These are phyloP conservation scores for Sminthopsis crassicaudata DNA, from an alignment of 2,113 vertebrate genomes.

Conservation along the genomic window DNA sequence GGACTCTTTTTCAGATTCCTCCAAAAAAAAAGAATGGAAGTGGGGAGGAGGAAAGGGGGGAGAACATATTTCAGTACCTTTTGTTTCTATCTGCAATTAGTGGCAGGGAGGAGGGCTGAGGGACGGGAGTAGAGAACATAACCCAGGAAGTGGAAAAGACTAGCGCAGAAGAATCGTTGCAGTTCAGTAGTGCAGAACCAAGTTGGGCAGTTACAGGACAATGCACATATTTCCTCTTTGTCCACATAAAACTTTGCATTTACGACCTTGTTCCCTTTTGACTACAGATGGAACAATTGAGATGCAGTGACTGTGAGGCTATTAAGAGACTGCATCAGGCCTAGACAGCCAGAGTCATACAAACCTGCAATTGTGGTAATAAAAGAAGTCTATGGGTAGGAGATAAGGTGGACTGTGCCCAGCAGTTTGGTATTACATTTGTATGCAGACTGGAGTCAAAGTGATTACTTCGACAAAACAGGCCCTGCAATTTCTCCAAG, in stretches of 20 bases:
- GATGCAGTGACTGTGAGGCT: constrained; percentile 68
- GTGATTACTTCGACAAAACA: constrained; percentile 78
- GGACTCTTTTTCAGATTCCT: neutral
- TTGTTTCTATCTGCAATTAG: constrained; percentile 29
- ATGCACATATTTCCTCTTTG: neutral
- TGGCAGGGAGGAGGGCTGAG: neutral
- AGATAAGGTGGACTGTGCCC: constrained; percentile 70
- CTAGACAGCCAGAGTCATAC: constrained; percentile 69
- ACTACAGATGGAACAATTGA: constrained; percentile 61
- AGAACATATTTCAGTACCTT: neutral
- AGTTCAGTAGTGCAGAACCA: neutral
- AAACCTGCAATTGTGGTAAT: constrained; percentile 75
- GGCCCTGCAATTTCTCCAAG: constrained; percentile 79
- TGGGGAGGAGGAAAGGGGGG: neutral
- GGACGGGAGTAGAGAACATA: neutral
- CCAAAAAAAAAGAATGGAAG: neutral
- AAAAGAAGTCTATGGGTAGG: constrained; percentile 71
- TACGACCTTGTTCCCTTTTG: constrained; percentile 40
- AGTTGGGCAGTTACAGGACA: neutral
- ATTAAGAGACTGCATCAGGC: constrained; percentile 65
- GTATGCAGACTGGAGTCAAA: constrained; percentile 73
- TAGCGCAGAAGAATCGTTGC: neutral
- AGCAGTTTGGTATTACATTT: constrained; percentile 66
- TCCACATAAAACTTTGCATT: constrained; percentile 50
- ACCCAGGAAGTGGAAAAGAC: neutral